phyloP scores from a whole-genome alignment of 2,797 vertebrate species.

The Limosa lapponica region DNA sequence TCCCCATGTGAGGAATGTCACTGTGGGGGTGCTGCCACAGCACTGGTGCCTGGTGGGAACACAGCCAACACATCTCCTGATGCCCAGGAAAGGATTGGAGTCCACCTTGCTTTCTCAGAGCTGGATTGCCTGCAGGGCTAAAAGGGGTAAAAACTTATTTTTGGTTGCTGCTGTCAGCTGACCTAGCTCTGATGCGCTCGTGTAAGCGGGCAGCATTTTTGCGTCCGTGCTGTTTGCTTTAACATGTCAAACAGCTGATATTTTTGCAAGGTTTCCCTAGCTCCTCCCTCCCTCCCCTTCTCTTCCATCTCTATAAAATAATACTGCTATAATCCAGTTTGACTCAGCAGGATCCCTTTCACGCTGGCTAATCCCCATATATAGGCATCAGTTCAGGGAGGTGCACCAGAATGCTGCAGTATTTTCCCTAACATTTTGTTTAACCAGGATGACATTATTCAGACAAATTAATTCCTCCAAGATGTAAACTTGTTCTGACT shows the following conservation, averaged over 20 bases:
- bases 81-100: neutral
- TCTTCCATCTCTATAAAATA: slow-evolving; percentile 53
- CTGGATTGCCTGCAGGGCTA: neutral
- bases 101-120: neutral
- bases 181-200: neutral
- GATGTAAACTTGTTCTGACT: slow-evolving; percentile 69
- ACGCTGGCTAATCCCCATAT: slow-evolving; percentile 57
- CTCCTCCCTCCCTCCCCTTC: neutral
- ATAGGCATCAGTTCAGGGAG: slow-evolving; percentile 63
- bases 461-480: slow-evolving; percentile 70
- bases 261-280: slow-evolving; percentile 6
- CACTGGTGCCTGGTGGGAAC: neutral
- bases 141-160: neutral
- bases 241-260: slow-evolving; percentile 4
- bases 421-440: slow-evolving; percentile 65
- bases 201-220: neutral
- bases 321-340: slow-evolving; percentile 53
- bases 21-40: neutral
- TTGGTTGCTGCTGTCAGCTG: neutral
- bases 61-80: neutral
- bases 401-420: slow-evolving; percentile 33
- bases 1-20: neutral
- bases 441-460: slow-evolving; percentile 66
- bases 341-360: slow-evolving; percentile 58
- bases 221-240: neutral